Conservation (phyloP, 2,113 vertebrate genomes). For the Bostrychus sinensis region DNA sequence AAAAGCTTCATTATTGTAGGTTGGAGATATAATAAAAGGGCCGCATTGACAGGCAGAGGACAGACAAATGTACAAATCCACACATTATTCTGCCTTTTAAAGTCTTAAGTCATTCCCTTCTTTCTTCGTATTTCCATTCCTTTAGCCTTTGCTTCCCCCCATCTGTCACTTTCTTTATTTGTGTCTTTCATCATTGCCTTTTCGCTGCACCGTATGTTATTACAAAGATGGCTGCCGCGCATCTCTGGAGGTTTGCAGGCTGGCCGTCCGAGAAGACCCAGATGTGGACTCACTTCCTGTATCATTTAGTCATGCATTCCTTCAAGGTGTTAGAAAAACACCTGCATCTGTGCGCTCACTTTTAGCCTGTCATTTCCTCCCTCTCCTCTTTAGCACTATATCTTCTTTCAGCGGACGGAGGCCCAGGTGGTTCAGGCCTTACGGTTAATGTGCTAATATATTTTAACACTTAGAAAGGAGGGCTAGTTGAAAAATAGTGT, state of each 20-base stretch:
- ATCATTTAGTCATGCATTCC: constrained; percentile 62
- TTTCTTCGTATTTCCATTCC: constrained; percentile 20
- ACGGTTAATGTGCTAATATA: constrained; percentile 42
- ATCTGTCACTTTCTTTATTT: constrained; percentile 49
- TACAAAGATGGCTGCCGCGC: constrained; percentile 39
- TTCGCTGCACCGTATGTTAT: constrained; percentile 39
- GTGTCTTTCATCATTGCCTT: constrained; percentile 48
- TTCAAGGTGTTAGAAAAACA: constrained; percentile 65
- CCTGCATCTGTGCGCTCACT: constrained; percentile 48
- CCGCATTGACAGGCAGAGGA: constrained; percentile 40
- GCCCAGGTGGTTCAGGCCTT: constrained; percentile 54
- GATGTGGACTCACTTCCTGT: constrained; percentile 48
- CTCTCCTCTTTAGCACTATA: constrained; percentile 19
- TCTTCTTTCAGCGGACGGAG: constrained; percentile 34
- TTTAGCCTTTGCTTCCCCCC: constrained; percentile 22
- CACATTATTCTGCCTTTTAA: constrained; percentile 13
- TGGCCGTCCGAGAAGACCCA: constrained; percentile 41
- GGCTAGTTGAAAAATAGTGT: constrained; percentile 29
- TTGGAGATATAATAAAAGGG: constrained; percentile 25
- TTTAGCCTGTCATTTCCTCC: constrained; percentile 29
- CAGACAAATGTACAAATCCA: constrained; percentile 22
- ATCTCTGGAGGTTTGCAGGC: constrained; percentile 39
- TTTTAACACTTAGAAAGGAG: constrained; percentile 42
- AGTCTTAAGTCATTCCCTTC: constrained; percentile 22
- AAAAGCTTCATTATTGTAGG: constrained; percentile 44